Base-by-base conservation (phyloP, 2,113 vertebrate genomes). In the Eolophus roseicapilla region DNA sequence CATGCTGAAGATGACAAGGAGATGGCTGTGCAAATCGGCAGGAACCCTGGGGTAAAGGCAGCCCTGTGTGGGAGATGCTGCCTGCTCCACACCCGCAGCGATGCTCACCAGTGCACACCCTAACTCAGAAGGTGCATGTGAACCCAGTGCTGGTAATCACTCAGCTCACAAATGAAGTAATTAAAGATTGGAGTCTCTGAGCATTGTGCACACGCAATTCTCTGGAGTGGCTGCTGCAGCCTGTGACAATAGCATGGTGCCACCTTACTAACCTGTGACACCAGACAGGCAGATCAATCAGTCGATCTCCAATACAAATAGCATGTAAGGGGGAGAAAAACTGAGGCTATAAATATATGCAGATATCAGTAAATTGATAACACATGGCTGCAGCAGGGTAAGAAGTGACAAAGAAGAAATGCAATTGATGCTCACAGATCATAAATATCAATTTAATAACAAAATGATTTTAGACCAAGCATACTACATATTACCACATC, bases 161-260 rank as follows among this genome's bases (percentile, higher is more conserved):
- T 68, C 76, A 63, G 44, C 44, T 47, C 10, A 2, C 44, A 62
- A 39, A 65, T 0, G 2, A 33, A 85, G 49, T 13, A 17, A 49
- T 77, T 33, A 6, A 70, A 69, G 57, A 41, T 9, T 6, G 2
- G 5, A 1, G 33, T 62, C 24, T 10, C 16, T 0, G 0, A 69
- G 75, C 49, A 0, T 1, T 0, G 63, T 17, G 44, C 46, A 14
- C 0, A 0, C 0, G 1, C 70, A 8, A 33, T 17, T 86, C 75
- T 84, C 77, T 2, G 12, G 55, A 35, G 31, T 8, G 2, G 2
- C 2, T 2, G 33, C 50, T 35, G 44, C 63, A 33, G 83, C 39
- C 28, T 11, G 55, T 14, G 75, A n/a, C 82, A 20, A 11, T 1
- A 6, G 24, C 12, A 1, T 1, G 8, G 68, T 52, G 79, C 13